Evolutionary conservation across 2,797 vertebrate species (phyloP).

Genomic region (Nannoperca obscura): DNA sequence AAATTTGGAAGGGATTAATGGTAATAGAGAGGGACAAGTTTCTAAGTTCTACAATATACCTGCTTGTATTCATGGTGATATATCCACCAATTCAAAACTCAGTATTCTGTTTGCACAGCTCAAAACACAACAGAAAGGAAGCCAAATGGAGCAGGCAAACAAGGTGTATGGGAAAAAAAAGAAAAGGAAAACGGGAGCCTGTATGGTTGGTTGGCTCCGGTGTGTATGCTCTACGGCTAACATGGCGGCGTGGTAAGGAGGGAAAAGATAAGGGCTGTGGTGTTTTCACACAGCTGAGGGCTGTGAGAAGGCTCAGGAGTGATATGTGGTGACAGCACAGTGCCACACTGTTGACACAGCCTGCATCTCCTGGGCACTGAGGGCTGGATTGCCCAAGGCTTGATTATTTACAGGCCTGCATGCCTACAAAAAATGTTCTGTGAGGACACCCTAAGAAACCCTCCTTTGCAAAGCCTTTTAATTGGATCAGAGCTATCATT

Average conservation of each 20-base stretch:
- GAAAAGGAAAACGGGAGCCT: conserved; percentile 36
- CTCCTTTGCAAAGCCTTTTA: conserved; percentile 80
- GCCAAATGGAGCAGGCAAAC: conserved; percentile 48
- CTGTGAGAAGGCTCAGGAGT: conserved; percentile 82
- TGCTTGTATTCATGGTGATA: conserved; percentile 16
- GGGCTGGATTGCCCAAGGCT: conserved; percentile 81
- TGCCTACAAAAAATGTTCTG: conserved; percentile 73
- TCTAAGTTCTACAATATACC: conserved; percentile 20
- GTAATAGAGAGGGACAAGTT: conserved; percentile 17
- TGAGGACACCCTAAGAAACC: conserved; percentile 78
- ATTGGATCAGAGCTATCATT: conserved; percentile 85
- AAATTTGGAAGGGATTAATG: conserved; percentile 45
- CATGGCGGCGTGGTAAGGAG: conserved; percentile 64
- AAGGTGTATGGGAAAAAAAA: conserved; percentile 7
- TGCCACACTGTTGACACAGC: conserved; percentile 86
- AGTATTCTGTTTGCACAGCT: conserved; percentile 31
- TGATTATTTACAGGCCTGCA: conserved; percentile 85
- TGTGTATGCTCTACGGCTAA: conserved; percentile 69
- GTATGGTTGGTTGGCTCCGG: conserved; percentile 53
- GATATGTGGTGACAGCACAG: conserved; percentile 86
- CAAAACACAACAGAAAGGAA: conserved; percentile 27
- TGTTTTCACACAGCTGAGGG: conserved; percentile 80
- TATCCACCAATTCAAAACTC: conserved; percentile 26
- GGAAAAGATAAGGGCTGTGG: conserved; percentile 75
- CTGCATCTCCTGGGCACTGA: conserved; percentile 82